phyloP scores from a whole-genome alignment of 1,140 invertebrate species.

The Orchestia grillus region DNA sequence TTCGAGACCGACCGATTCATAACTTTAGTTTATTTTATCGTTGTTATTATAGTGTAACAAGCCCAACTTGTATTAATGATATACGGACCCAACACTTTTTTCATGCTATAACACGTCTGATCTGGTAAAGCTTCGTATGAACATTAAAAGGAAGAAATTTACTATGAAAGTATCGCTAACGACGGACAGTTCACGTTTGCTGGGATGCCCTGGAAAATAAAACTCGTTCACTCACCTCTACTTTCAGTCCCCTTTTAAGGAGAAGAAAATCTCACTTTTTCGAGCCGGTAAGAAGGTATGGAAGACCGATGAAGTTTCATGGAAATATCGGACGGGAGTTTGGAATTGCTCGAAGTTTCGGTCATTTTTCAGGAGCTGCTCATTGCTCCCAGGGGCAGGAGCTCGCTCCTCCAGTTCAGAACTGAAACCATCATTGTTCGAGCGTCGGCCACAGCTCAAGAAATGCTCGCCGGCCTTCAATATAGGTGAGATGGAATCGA shows the following conservation, averaged over 20 bases:
- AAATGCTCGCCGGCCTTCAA: neutral
- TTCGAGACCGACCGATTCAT: too few relatives aligned
- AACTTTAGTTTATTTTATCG: too few relatives aligned
- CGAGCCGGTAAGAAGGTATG: constrained; percentile 13
- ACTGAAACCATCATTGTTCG: constrained; percentile 13
- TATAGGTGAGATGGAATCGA: neutral
- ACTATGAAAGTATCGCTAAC: neutral
- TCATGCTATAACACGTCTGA: too few relatives aligned
- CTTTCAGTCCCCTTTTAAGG: neutral
- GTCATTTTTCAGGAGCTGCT: constrained; percentile 39
- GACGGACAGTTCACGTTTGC: neutral
- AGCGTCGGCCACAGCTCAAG: neutral
- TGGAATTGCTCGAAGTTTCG: constrained; percentile 48
- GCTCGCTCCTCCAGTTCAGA: neutral
- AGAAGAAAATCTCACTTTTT: constrained; percentile 29
- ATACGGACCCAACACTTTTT: too few relatives aligned
- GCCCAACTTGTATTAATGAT: too few relatives aligned
- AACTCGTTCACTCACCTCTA: neutral
- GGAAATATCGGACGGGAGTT: constrained; percentile 51
- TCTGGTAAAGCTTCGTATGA: too few relatives aligned
- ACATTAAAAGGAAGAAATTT: too few relatives aligned
- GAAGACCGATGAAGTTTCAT: constrained; percentile 56
- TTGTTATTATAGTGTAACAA: too few relatives aligned
- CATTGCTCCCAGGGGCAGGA: constrained; percentile 17
- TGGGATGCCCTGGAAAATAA: neutral